Conservation (phyloP, 2,797 vertebrate species). For the Cyclopterus lumpus region DNA sequence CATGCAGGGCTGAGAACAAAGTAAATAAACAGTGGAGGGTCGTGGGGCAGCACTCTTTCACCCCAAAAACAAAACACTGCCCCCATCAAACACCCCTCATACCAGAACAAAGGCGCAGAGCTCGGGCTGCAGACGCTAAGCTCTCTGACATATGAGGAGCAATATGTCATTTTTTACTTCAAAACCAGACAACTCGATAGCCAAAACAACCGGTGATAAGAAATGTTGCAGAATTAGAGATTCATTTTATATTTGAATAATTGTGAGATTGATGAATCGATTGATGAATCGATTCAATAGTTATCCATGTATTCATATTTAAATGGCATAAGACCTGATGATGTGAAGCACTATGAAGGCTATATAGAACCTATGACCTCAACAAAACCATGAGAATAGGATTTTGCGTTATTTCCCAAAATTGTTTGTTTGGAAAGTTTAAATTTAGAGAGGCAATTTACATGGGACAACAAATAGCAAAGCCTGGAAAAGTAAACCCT, state of each 20-base stretch:
- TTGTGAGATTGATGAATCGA: not conserved
- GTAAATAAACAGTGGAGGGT: conserved; percentile 88
- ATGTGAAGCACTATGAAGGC: conserved; percentile 10
- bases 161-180: conserved; percentile 76
- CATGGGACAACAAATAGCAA: conserved; percentile 80
- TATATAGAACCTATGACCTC: conserved; percentile 69
- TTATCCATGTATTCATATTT: not conserved
- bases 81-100: conserved; percentile 83
- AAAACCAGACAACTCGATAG: conserved; percentile 65
- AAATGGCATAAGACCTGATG: conserved; percentile 19
- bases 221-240: conserved; percentile 25
- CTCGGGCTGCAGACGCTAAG: conserved; percentile 69
- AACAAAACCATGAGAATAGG: conserved; percentile 78
- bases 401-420: conserved; percentile 77
- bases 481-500: conserved; percentile 74
- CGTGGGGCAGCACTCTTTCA: conserved; percentile 83
- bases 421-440: conserved; percentile 84
- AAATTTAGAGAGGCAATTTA: conserved; percentile 83
- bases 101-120: conserved; percentile 81
- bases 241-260: conserved; percentile 7
- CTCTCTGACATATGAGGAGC: conserved; percentile 78
- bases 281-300: not conserved
- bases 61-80: conserved; percentile 86
- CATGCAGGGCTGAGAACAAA: conserved; percentile 83
- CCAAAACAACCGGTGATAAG: conserved; percentile 62